phyloP scores from a whole-genome alignment of 2,113 vertebrate species.

The Columbina picui region DNA sequence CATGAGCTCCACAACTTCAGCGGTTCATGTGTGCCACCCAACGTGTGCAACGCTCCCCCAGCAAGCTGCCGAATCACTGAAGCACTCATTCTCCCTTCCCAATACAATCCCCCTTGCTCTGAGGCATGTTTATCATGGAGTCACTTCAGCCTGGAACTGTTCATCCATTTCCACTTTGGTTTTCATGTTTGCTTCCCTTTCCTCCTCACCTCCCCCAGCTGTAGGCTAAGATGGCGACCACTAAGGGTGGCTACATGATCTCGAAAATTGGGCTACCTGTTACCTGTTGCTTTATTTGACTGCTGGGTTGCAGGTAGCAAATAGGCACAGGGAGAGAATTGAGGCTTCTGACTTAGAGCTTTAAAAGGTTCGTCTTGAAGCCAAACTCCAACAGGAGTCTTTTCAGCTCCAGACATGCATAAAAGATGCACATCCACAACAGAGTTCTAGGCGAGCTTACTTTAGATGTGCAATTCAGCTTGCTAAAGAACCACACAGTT shows the following conservation, averaged over 20 bases:
- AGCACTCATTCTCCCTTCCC: background rate
- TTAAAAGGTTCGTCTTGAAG: background rate
- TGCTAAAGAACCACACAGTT: background rate
- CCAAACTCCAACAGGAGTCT: background rate
- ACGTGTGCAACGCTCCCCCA: too few species aligned
- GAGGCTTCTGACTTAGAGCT: background rate
- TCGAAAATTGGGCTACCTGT: background rate
- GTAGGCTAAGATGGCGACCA: background rate
- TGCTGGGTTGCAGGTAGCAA: background rate
- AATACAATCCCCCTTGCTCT: background rate
- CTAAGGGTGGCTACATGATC: background rate
- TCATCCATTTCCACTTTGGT: background rate
- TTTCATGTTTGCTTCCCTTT: background rate
- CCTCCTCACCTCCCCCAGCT: background rate
- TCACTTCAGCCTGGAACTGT: background rate
- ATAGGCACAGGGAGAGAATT: background rate
- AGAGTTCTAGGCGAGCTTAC: background rate
- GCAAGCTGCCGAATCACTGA: background rate
- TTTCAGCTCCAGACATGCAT: background rate
- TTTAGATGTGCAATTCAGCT: background rate
- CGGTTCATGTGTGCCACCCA: background rate
- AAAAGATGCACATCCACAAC: background rate
- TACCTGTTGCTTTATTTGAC: background rate
- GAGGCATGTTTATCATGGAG: background rate
- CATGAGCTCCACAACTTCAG: background rate